These are phyloP conservation scores for Patiria pectinifera DNA, from an alignment of 53 echinoderm and acorn worm species.

Conservation along the genomic window DNA sequence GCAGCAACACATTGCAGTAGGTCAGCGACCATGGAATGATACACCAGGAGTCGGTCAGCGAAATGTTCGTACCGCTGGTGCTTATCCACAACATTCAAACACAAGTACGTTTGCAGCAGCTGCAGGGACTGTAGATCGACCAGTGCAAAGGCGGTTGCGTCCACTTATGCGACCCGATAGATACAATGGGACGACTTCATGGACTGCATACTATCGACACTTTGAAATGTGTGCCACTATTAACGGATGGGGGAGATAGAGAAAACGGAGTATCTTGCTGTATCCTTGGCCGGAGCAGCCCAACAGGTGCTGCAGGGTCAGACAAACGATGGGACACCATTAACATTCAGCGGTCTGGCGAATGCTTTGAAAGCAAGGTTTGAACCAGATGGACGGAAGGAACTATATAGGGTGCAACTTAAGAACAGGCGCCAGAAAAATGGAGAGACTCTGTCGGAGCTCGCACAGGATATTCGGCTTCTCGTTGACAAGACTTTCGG, in stretches of 20 bases:
- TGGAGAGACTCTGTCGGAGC: constrained; percentile 10
- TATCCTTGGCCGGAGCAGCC: neutral
- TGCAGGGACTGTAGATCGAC: too few species aligned
- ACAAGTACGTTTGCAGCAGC: neutral
- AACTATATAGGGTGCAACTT: constrained; percentile 18
- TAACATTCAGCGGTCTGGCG: neutral
- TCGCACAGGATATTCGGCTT: constrained; percentile 10
- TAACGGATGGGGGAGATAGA: neutral
- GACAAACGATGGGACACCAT: neutral
- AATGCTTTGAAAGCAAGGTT: neutral
- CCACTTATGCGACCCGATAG: constrained; percentile 4
- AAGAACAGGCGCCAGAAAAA: constrained; percentile 18
- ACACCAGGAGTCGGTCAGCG: too few species aligned
- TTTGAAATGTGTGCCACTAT: constrained; percentile 3
- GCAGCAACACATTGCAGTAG: too few species aligned
- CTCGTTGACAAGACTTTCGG: constrained; percentile 22
- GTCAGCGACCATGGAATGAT: too few species aligned
- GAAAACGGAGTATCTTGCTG: constrained; percentile 16
- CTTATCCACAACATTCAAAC: neutral
- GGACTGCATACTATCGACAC: neutral
- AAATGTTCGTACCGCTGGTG: too few species aligned
- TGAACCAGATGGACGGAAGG: constrained; percentile 1
- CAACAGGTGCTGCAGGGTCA: neutral
- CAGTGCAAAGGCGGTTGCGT: too few species aligned
- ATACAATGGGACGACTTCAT: neutral